Percentiles rank a stretch among this genome's conserved stretches.
These are phyloP conservation scores for Cephus spinipes DNA, from an alignment of 2,888 invertebrate species.

Conservation along the genomic window DNA sequence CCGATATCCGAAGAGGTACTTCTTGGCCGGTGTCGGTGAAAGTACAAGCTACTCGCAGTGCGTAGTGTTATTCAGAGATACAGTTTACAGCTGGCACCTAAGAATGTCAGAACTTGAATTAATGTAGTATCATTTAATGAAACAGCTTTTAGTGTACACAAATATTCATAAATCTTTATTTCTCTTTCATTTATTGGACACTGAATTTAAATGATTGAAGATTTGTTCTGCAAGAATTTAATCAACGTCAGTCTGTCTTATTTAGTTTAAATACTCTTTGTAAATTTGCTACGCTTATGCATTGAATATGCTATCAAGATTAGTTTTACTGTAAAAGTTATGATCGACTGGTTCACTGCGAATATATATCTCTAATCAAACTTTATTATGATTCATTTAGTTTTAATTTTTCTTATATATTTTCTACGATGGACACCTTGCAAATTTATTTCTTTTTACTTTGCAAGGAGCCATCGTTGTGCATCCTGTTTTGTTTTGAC, in stretches of 20 bases:
- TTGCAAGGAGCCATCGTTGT: neutral
- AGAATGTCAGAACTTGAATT: neutral
- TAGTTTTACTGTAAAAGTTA: neutral
- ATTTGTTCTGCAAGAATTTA: neutral
- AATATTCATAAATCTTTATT: neutral
- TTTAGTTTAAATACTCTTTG: neutral
- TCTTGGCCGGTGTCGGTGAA: slow-evolving; percentile 47
- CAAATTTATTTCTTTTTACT: neutral
- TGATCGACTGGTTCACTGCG: neutral
- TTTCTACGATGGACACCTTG: neutral
- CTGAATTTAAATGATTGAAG: neutral
- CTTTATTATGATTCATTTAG: neutral
- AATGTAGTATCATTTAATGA: neutral
- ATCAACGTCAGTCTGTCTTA: neutral
- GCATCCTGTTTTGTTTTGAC: slow-evolving; percentile 15
- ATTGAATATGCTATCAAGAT: neutral
- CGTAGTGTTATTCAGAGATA: neutral
- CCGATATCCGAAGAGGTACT: slow-evolving; percentile 43
- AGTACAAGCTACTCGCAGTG: slow-evolving; percentile 17
- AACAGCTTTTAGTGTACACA: neutral
- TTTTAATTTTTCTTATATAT: neutral
- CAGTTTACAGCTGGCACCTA: neutral
- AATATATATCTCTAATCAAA: neutral
- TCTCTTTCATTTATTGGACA: neutral
- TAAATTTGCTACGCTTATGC: neutral